Conservation (phyloP, 2,113 vertebrate genomes). For the Talpa occidentalis region DNA sequence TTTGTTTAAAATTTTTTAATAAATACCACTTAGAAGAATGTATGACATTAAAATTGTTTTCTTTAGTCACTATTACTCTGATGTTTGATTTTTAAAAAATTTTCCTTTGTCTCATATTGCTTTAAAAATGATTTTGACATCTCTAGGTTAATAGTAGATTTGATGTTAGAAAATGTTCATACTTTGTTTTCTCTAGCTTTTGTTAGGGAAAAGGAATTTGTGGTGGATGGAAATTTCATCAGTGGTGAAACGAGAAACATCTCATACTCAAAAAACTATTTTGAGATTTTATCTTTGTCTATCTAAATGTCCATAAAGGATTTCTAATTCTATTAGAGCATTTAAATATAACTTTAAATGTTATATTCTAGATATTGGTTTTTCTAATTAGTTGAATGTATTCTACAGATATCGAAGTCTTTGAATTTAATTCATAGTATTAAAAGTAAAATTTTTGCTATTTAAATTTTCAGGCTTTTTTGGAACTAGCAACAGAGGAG, state of each 20-base stretch:
- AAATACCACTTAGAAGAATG: not conserved
- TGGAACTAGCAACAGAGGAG: conserved; percentile 98
- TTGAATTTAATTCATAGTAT: conserved; percentile 40
- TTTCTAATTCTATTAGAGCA: conserved; percentile 7
- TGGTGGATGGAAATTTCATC: not conserved
- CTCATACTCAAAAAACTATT: not conserved
- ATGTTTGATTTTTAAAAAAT: not conserved
- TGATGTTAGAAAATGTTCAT: not conserved
- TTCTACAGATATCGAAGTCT: not conserved
- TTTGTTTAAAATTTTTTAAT: not conserved
- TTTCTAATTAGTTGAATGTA: conserved; percentile 10
- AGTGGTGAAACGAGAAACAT: not conserved
- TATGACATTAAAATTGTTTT: conserved; percentile 8
- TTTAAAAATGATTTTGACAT: conserved; percentile 16
- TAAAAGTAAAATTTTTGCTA: conserved; percentile 24
- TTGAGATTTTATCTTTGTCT: not conserved
- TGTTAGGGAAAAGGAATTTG: not conserved
- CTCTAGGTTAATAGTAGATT: not conserved
- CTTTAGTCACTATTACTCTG: not conserved
- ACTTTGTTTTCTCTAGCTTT: conserved; percentile 30
- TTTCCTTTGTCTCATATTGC: not conserved
- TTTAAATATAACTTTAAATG: not conserved
- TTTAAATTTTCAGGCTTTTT: conserved; percentile 91
- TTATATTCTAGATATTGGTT: not conserved
- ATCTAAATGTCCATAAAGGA: not conserved